Base-by-base conservation (phyloP, 2,888 invertebrate genomes). In the Mystacides longicornis region DNA sequence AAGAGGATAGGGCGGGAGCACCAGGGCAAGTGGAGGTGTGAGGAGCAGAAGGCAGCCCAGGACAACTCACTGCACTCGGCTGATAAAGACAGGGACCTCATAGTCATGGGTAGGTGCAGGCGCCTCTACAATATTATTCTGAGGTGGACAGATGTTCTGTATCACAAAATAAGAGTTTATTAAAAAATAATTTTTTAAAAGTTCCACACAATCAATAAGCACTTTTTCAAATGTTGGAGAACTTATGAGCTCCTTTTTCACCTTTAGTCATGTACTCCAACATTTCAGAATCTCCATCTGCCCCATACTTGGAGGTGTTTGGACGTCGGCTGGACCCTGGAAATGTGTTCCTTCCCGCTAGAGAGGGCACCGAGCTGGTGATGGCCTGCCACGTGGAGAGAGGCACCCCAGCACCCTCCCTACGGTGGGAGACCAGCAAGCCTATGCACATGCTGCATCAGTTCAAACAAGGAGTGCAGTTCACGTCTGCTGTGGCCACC, bases 341-440 rank as follows among this genome's bases (percentile, higher is more conserved):
- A 61, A 91, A 91, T 74, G 85, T 87, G 60, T 91, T 91, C 78
- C 87, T 91, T 64, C 92, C 92, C 1, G 90, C 92, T 19, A 81
- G 89, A 64, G 92, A 93, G 70, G 89, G 89, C 68, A 86, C 87
- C 23, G 86, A 89, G 66, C 76, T 93, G 31, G 86, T 86, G 58
- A 82, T 93, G 61, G 83, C 87, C 62, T 93, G 93, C 67, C 85
- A 90, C n/a, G 89, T 89, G 59, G 91, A 92, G 71, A 91, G 91
- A 66, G 55, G 69, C 67, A 42, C 68, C 68, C 64, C 69, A 66
- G 27, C 60, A 65, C 47, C 65, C 16, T 37, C 23, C 19, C 56
- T 55, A 47, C 43, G 31, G 23, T 60, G 60, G 60, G 48, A 52
- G n/a, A 54, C 54, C 11, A 46, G 19, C 16, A 16, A 21, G 4